phyloP scores from a whole-genome alignment of 2,113 vertebrate genomes.

The Calypte anna region DNA sequence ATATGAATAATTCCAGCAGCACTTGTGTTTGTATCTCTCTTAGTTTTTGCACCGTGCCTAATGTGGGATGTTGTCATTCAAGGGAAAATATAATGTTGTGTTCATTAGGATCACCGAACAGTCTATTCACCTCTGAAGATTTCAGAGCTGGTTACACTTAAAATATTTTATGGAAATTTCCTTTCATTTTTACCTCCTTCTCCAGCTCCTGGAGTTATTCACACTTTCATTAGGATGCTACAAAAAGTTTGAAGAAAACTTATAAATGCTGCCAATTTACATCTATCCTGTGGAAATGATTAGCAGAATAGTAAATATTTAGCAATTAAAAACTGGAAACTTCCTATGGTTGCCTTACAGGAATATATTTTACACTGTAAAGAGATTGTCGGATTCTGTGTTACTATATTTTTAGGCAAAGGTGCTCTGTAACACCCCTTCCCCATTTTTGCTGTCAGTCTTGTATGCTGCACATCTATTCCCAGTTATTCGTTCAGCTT shows the following conservation, averaged over 20 bases:
- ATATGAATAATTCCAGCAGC: not conserved
- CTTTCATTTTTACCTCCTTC: not conserved
- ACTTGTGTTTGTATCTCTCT: not conserved
- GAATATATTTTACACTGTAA: not conserved
- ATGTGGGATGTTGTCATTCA: not conserved
- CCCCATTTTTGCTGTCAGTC: slow-evolving; percentile 30
- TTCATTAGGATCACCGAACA: not conserved
- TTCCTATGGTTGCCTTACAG: not conserved
- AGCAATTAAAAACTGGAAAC: slow-evolving; percentile 15
- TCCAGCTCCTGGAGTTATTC: not conserved
- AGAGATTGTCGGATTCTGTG: not conserved
- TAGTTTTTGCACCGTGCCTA: not conserved
- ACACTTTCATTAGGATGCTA: not conserved
- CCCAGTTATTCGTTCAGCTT: slow-evolving; percentile 51
- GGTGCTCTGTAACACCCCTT: slow-evolving; percentile 15
- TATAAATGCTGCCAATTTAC: not conserved
- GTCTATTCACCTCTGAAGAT: not conserved
- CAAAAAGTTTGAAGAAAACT: not conserved
- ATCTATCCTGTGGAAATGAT: not conserved
- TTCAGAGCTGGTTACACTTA: not conserved
- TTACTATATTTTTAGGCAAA: not conserved
- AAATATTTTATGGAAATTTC: not conserved
- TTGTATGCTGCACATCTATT: slow-evolving; percentile 9
- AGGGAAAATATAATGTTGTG: not conserved
- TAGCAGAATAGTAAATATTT: not conserved